Conservation (phyloP, 2,113 vertebrate genomes). For the Tichodroma muraria region DNA sequence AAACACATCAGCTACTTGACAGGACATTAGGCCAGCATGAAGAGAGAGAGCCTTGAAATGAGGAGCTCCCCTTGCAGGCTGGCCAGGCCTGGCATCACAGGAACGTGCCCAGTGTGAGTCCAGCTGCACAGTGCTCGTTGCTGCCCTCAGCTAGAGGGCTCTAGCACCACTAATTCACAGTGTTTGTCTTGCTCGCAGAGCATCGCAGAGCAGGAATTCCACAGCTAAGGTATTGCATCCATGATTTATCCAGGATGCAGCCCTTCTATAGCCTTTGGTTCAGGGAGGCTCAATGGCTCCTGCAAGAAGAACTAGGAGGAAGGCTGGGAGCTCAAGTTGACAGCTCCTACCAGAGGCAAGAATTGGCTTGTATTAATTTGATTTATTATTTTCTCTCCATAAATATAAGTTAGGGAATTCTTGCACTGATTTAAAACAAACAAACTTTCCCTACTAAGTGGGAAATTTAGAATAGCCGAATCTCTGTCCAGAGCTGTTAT, state of each 20-base stretch:
- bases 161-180: not conserved
- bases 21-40: not conserved
- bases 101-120: not conserved
- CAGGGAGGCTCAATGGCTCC: not conserved
- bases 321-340: not conserved
- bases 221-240: accelerated
- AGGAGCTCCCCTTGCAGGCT: not conserved
- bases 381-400: not conserved
- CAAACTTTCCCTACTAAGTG: not conserved
- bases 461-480: not conserved
- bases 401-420: not conserved
- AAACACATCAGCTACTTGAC: not conserved
- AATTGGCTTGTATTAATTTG: not conserved
- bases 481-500: not conserved
- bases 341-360: not conserved
- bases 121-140: not conserved
- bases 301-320: not conserved
- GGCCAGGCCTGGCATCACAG: not conserved
- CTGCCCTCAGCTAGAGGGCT: not conserved
- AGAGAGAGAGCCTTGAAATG: not conserved
- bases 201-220: not conserved
- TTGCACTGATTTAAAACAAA: not conserved
- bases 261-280: not conserved
- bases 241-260: not conserved
- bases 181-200: not conserved